Conservation (phyloP, 2,888 invertebrate species). For the Tinea trinotella region DNA sequence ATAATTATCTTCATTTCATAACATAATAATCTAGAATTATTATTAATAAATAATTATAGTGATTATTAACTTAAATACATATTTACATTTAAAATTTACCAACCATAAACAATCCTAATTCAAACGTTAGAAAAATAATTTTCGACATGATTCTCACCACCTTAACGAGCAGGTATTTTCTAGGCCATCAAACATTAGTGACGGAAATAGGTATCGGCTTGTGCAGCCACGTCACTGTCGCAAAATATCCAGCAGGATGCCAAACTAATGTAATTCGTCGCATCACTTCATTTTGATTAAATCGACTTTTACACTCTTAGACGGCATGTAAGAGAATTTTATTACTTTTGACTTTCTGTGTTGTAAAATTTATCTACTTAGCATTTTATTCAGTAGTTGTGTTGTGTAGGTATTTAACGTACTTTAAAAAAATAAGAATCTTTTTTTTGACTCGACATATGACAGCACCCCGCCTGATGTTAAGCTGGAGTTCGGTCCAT, state of each 20-base stretch:
- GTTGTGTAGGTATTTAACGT: too few species aligned
- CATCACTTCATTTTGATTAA: slow-evolving; percentile 6
- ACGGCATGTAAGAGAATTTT: not conserved
- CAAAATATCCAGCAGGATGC: not conserved
- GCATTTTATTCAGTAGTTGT: too few species aligned
- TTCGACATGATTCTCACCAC: not conserved
- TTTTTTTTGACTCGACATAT: too few species aligned
- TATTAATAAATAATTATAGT: too few species aligned
- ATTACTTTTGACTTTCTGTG: not conserved
- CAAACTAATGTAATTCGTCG: slow-evolving; percentile 9
- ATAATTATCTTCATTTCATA: too few species aligned
- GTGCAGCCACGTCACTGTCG: slow-evolving; percentile 15
- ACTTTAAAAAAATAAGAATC: too few species aligned
- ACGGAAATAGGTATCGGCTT: slow-evolving; percentile 14
- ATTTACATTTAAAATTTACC: too few species aligned
- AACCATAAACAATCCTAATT: not conserved
- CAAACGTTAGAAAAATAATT: not conserved
- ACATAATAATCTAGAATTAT: too few species aligned
- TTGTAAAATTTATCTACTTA: not conserved
- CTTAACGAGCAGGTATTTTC: slow-evolving; percentile 1
- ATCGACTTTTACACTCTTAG: not conserved
- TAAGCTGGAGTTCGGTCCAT: too few species aligned
- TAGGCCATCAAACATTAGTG: slow-evolving; percentile 12
- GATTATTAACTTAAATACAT: too few species aligned
- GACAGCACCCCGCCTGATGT: too few species aligned